Evolutionary conservation across 1,140 invertebrate genomes (phyloP), one percentile per base, ranked within the genome.

Genomic region (Melitaea cinxia): DNA sequence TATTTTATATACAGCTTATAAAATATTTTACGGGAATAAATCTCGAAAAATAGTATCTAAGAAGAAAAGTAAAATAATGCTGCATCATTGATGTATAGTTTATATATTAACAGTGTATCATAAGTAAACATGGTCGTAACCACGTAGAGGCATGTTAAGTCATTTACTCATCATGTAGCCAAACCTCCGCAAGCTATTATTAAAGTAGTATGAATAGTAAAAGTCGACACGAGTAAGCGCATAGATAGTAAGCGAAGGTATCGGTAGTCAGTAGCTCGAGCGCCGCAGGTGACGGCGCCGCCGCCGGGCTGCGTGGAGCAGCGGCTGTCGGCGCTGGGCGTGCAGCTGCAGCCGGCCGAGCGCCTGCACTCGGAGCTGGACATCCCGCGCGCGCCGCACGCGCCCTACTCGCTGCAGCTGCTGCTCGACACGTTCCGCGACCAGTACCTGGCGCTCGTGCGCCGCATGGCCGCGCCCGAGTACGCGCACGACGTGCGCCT

Each of bases 231-330:
- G n/a, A n/a, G n/a, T n/a, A n/a, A n/a, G n/a, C n/a, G n/a, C n/a
- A n/a, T n/a, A n/a, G n/a, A n/a, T n/a, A 12, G 6, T 35, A 7
- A 49, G 35, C n/a, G 10, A 49, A 23, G n/a, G 17, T 23, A 7
- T 9, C n/a, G 23, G 2, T 23, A 1, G 47, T n/a, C n/a, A 2
- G 3, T 2, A 3, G 10, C 54, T 35, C 37, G 49, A 56, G 0
- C 4, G 45, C 10, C 17, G 12, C 70, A 89, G 88, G 88, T 86
- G 71, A 90, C 88, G 37, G 82, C 82, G 14, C 95, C 96, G 14
- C 96, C 96, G 14, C 96, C 96, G 12, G 97, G 97, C 39, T 97
- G 96, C 76, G 95, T 98, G 39, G 96, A 97, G 83, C 96, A 98
- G 85, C 96, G 97, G 73, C 88, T 98, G 37, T 96, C 96, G 7